A percentile compares a stretch with the other conserved stretches of the same genome.
Conservation (phyloP, 2,888 invertebrate genomes). For the Caenorhabditis angaria region DNA sequence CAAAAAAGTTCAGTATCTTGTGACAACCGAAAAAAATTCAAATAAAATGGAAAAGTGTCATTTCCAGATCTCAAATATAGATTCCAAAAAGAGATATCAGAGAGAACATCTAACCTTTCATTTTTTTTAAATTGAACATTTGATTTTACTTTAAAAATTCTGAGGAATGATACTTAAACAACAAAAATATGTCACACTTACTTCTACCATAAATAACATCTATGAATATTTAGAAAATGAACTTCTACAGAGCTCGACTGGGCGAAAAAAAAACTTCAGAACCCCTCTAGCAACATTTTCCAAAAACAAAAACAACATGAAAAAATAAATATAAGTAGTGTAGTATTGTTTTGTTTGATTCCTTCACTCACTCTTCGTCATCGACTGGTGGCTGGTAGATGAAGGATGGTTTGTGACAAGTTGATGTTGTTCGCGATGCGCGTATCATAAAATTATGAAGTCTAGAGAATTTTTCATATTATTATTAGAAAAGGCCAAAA, state of each 20-base stretch:
- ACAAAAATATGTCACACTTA: neutral
- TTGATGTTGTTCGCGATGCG: conserved; percentile 32
- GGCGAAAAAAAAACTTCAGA: too few species aligned
- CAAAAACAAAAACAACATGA: neutral
- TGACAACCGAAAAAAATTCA: too few species aligned
- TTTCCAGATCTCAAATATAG: too few species aligned
- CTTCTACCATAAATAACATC: neutral
- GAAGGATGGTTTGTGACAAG: conserved; percentile 5
- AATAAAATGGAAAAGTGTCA: too few species aligned
- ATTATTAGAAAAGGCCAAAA: neutral
- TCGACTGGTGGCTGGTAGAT: conserved; percentile 19
- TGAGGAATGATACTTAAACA: too few species aligned
- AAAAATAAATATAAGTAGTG: neutral
- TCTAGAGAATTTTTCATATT: conserved; percentile 7
- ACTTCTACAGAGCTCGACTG: neutral
- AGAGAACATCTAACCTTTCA: too few species aligned
- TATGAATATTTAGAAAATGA: neutral
- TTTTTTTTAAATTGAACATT: too few species aligned
- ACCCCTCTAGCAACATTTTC: too few species aligned
- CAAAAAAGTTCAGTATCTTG: too few species aligned
- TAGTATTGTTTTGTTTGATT: neutral
- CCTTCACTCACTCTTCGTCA: conserved; percentile 40
- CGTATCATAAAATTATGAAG: conserved; percentile 23
- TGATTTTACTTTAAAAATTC: too few species aligned
- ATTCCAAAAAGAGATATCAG: too few species aligned